These are phyloP conservation scores for Amaurobius ferox DNA, from an alignment of 2,888 invertebrate species.

Conservation along the genomic window DNA sequence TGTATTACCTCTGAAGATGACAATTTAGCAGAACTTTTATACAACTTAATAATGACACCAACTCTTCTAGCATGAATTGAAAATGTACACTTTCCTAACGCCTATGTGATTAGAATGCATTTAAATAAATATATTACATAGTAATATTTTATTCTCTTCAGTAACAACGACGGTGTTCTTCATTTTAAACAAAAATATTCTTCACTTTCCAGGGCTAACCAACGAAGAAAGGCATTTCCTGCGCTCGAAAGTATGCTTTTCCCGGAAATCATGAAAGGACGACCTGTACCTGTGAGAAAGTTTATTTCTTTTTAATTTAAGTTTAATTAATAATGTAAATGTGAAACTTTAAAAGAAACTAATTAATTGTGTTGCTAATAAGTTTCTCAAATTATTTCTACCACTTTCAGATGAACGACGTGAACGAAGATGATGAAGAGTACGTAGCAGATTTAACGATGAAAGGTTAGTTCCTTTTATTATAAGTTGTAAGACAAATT, in stretches of 20 bases:
- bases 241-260: conserved; percentile 25
- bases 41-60: too few relatives aligned
- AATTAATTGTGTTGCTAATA: not conserved
- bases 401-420: conserved; percentile 41
- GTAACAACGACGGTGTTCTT: not conserved
- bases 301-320: not conserved
- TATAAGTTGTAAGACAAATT: too few relatives aligned
- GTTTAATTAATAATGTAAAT: too few relatives aligned
- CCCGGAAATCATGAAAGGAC: conserved; percentile 47
- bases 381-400: not conserved
- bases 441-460: conserved; percentile 26
- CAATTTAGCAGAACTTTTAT: not conserved
- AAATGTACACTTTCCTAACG: not conserved
- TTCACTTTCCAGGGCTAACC: conserved; percentile 27
- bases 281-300: conserved; percentile 29
- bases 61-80: not conserved
- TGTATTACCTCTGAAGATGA: too few relatives aligned
- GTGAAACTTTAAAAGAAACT: too few relatives aligned
- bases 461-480: conserved; percentile 41
- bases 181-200: not conserved
- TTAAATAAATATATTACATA: not conserved
- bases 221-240: conserved; percentile 22
- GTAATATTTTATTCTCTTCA: not conserved
- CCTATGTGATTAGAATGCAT: not conserved
- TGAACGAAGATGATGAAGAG: not conserved